Percentiles rank a stretch among this genome's conserved stretches.
Evolutionary conservation across 1,140 invertebrate genomes (phyloP).

Genomic region (Caenorhabditis elegans): WBcel235 BX284605.5:6367001-6367500

Average conservation of each 20-base stretch:
- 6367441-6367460: conserved; percentile 4
- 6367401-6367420: not conserved
- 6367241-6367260: conserved; percentile 34
- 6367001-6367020: conserved; percentile 70
- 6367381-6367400: not conserved
- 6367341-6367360: conserved; percentile 56
- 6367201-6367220: not conserved
- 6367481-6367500: conserved; percentile 8
- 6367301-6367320: conserved; percentile 53
- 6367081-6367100: conserved; percentile 28
- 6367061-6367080: not conserved
- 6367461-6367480: conserved; percentile 21
- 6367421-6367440: conserved; percentile 34
- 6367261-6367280: conserved; percentile 54
- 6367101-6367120: not conserved
- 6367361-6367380: conserved; percentile 31
- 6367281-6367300: conserved; percentile 52
- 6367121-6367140: not conserved
- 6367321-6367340: conserved; percentile 53
- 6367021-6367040: not conserved
- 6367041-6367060: conserved; percentile 16
- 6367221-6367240: not conserved
- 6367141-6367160: conserved; percentile 2
- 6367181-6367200: not conserved
- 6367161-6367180: not conserved